These are phyloP conservation scores for Siniperca knerii DNA, from an alignment of 2,113 vertebrate species.

Conservation along the genomic window DNA sequence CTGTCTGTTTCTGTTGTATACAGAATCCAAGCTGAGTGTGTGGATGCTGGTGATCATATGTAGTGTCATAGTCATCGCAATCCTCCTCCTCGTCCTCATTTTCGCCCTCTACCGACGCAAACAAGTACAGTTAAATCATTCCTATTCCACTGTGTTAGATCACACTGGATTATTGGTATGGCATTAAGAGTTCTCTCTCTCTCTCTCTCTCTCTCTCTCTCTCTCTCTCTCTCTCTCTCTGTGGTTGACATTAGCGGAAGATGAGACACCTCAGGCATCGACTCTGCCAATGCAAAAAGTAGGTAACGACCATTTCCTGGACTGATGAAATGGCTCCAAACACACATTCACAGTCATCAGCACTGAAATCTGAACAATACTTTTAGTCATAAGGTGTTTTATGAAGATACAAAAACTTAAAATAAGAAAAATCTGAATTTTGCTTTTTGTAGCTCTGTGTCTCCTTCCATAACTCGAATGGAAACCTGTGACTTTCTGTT, in stretches of 20 bases:
- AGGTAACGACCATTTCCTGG: constrained; percentile 66
- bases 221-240: too few relatives aligned
- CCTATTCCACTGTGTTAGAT: constrained; percentile 16
- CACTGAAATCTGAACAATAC: not conserved
- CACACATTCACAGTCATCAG: constrained; percentile 8
- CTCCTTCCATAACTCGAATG: constrained; percentile 30
- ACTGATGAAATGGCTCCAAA: constrained; percentile 22
- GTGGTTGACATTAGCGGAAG: constrained; percentile 50
- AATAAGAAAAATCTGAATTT: constrained; percentile 1
- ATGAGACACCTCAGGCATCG: constrained; percentile 58
- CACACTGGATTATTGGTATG: not conserved
- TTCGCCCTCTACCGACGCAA: constrained; percentile 63
- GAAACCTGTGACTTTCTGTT: constrained; percentile 58
- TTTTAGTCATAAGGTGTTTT: constrained; percentile 7
- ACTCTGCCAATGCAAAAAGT: constrained; percentile 83
- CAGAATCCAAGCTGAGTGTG: constrained; percentile 65
- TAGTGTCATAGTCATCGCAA: constrained; percentile 56
- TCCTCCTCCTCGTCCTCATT: constrained; percentile 71
- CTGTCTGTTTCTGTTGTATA: constrained; percentile 23
- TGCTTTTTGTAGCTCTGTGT: not conserved
- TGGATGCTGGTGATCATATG: constrained; percentile 77
- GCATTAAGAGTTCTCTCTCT: not conserved
- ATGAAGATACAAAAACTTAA: not conserved
- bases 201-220: constrained; percentile 10
- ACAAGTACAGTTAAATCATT: constrained; percentile 59